Evolutionary conservation across 2,888 invertebrate species (phyloP).

Genomic region (Volucella bombylans): DNA sequence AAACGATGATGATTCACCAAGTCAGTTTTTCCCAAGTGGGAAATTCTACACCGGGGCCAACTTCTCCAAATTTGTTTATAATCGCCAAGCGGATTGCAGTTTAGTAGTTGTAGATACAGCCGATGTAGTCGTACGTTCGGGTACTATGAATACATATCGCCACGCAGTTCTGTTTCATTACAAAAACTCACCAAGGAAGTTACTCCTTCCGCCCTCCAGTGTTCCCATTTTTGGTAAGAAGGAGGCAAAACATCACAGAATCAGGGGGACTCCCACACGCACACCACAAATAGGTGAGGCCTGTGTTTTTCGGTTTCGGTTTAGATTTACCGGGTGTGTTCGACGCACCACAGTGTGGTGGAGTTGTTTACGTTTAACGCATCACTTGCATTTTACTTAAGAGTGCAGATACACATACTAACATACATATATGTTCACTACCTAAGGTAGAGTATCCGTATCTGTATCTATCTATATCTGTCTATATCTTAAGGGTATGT

Average conservation of each 20-base stretch:
- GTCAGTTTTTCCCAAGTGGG: background rate
- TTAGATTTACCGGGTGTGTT: slow-evolving; percentile 52
- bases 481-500: slow-evolving; percentile 43
- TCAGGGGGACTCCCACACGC: slow-evolving; percentile 59
- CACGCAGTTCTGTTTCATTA: slow-evolving; percentile 34
- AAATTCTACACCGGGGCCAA: slow-evolving; percentile 18
- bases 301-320: slow-evolving; percentile 21
- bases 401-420: slow-evolving; percentile 4
- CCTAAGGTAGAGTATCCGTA: too few species aligned
- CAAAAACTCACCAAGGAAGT: slow-evolving; percentile 44
- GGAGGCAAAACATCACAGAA: slow-evolving; percentile 50
- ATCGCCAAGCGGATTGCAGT: slow-evolving; percentile 43
- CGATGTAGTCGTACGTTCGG: too few species aligned
- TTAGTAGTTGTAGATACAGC: background rate
- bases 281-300: slow-evolving; percentile 61
- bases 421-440: too few species aligned
- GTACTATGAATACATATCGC: background rate
- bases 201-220: slow-evolving; percentile 33
- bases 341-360: slow-evolving; percentile 37
- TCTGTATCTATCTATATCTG: slow-evolving; percentile 5
- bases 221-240: slow-evolving; percentile 31
- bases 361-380: slow-evolving; percentile 34
- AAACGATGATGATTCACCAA: slow-evolving; percentile 63
- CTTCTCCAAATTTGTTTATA: slow-evolving; percentile 46
- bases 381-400: slow-evolving; percentile 26